phyloP scores from a whole-genome alignment of 2,113 vertebrate species.

The Hylia prasina region DNA sequence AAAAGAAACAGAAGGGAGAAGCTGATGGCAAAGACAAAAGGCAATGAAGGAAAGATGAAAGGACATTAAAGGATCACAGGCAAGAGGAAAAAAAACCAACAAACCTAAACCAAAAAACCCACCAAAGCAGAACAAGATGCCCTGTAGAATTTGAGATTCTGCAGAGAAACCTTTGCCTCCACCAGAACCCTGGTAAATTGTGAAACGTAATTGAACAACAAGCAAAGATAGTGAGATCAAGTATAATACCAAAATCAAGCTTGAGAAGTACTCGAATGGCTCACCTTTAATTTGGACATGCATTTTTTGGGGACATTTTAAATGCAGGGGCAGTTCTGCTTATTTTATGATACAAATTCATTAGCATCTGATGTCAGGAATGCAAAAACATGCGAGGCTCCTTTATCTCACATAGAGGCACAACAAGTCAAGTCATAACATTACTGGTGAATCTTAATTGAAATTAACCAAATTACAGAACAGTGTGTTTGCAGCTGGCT shows the following conservation, averaged over 20 bases:
- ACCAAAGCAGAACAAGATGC: not conserved
- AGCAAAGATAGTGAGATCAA: not conserved
- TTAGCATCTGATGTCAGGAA: not conserved
- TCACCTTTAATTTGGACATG: not conserved
- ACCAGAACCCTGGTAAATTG: not conserved
- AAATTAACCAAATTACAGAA: not conserved
- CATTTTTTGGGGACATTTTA: not conserved
- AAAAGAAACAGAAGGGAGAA: not conserved
- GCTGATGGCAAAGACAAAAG: not conserved
- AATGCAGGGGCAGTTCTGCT: not conserved
- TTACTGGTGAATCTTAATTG: not conserved
- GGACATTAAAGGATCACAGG: not conserved
- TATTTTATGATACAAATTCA: fast-evolving
- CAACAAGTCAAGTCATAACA: not conserved
- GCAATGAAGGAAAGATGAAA: constrained; percentile 21
- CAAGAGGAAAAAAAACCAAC: too few relatives aligned
- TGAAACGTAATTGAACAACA: not conserved
- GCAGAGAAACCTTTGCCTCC: not conserved
- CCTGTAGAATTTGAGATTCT: not conserved
- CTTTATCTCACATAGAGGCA: not conserved
- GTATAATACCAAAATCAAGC: not conserved
- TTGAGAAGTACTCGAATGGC: not conserved
- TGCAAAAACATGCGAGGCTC: not conserved
- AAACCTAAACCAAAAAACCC: fast-evolving
- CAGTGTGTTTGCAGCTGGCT: not conserved